Evolutionary conservation across 2,888 invertebrate species (phyloP).

Genomic region (Mesoligia furuncula): DNA sequence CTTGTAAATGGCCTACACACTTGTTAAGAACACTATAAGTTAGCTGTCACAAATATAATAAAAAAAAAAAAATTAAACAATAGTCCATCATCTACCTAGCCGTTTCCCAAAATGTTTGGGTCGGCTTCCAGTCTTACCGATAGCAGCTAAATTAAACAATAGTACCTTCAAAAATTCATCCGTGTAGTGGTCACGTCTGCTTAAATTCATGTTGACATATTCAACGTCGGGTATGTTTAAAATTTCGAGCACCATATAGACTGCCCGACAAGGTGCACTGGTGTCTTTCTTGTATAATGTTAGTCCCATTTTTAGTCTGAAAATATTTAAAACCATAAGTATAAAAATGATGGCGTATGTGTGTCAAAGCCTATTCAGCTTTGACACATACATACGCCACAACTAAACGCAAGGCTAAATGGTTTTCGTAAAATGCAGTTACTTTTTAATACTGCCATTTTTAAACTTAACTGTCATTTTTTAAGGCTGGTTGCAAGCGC

Average conservation of each 20-base stretch:
- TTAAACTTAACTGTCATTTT: too few species aligned
- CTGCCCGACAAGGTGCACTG: conserved; percentile 68
- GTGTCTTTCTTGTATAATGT: conserved; percentile 66
- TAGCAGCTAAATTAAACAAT: background rate
- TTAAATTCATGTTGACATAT: conserved; percentile 61
- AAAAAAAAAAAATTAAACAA: background rate
- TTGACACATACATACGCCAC: background rate
- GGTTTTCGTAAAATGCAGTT: background rate
- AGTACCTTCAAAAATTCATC: conserved; percentile 78
- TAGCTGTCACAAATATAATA: background rate
- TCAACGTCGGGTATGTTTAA: conserved; percentile 61
- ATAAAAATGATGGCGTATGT: too few species aligned
- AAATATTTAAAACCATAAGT: conserved; percentile 1
- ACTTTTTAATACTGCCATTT: background rate
- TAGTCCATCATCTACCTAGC: background rate
- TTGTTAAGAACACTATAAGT: too few species aligned
- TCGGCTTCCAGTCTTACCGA: too few species aligned
- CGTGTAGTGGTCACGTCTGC: conserved; percentile 73
- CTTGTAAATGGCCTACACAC: too few species aligned
- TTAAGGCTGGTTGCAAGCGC: too few species aligned
- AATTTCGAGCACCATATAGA: conserved; percentile 64
- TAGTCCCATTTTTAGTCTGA: conserved; percentile 53
- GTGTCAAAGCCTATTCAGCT: too few species aligned
- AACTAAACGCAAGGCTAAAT: background rate
- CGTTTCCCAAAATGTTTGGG: too few species aligned